A percentile compares a stretch with the other conserved stretches of the same genome.
phyloP scores from a whole-genome alignment of 2,797 vertebrate species.

The Pseudomugil gertrudae region DNA sequence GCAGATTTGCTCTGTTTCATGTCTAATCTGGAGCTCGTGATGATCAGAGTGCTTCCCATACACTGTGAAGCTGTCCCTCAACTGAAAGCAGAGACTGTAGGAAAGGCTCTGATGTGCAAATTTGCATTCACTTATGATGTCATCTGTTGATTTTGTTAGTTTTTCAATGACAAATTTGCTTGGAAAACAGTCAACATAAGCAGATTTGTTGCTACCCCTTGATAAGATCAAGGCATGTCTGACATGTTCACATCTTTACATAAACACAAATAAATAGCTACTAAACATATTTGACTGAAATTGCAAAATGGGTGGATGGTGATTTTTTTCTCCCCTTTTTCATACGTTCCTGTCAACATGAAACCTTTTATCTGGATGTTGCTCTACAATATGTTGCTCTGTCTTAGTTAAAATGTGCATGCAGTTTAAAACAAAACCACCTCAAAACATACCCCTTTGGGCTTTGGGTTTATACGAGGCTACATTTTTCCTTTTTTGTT shows the following conservation, averaged over 20 bases:
- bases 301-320: background rate
- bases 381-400: background rate
- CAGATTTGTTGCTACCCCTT: constrained; percentile 8
- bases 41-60: constrained; percentile 34
- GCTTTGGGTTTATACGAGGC: constrained; percentile 3
- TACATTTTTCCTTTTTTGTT: background rate
- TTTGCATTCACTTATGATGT: constrained; percentile 36
- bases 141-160: constrained; percentile 26
- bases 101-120: constrained; percentile 50
- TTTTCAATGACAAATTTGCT: constrained; percentile 17
- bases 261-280: constrained; percentile 13
- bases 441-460: constrained; percentile 9
- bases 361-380: constrained; percentile 13
- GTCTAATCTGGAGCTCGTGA: constrained; percentile 44
- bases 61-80: constrained; percentile 17
- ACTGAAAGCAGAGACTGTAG: constrained; percentile 16
- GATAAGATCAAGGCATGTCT: constrained; percentile 19
- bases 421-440: constrained; percentile 1
- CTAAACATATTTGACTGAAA: constrained; percentile 11
- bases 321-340: background rate
- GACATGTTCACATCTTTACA: constrained; percentile 13
- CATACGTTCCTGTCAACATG: constrained; percentile 1
- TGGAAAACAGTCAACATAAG: constrained; percentile 29
- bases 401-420: constrained; percentile 11
- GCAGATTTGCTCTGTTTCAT: constrained; percentile 43